Percentiles rank a stretch among this genome's conserved stretches.
These are phyloP conservation scores for Melospiza melodia DNA, from an alignment of 2,113 vertebrate genomes.

Conservation along the genomic window DNA sequence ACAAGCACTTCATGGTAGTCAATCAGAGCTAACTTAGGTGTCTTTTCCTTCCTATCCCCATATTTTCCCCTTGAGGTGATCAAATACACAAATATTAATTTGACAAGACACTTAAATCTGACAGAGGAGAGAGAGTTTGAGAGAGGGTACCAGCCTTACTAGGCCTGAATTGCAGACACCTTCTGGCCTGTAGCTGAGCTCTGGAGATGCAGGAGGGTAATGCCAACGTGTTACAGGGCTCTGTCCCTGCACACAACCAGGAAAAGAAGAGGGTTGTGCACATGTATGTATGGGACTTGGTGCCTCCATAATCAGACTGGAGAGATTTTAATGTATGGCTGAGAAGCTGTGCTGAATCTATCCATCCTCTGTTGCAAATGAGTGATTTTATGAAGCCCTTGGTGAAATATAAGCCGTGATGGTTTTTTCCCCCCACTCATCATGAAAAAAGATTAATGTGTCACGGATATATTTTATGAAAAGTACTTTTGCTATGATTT, in stretches of 20 bases:
- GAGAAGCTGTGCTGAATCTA: neutral
- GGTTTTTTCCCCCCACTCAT: rapidly evolving
- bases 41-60: neutral
- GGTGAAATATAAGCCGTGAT: neutral
- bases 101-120: neutral
- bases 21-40: neutral
- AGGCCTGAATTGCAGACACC: neutral
- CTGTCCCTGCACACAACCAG: neutral
- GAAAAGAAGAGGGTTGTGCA: neutral
- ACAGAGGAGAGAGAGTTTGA: neutral
- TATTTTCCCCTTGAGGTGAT: neutral
- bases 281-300: neutral
- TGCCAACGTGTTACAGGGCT: rapidly evolving
- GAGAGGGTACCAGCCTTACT: neutral
- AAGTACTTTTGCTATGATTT: too few relatives aligned
- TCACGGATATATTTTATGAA: too few relatives aligned
- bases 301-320: neutral
- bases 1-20: neutral
- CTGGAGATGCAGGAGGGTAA: neutral
- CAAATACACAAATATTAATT: neutral
- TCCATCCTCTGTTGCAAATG: neutral
- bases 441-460: neutral
- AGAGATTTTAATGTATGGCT: neutral
- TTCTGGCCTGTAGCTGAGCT: neutral
- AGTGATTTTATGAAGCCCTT: neutral